These are phyloP conservation scores for Epicauta chinensis DNA, from an alignment of 1,140 invertebrate genomes.

Conservation along the genomic window DNA sequence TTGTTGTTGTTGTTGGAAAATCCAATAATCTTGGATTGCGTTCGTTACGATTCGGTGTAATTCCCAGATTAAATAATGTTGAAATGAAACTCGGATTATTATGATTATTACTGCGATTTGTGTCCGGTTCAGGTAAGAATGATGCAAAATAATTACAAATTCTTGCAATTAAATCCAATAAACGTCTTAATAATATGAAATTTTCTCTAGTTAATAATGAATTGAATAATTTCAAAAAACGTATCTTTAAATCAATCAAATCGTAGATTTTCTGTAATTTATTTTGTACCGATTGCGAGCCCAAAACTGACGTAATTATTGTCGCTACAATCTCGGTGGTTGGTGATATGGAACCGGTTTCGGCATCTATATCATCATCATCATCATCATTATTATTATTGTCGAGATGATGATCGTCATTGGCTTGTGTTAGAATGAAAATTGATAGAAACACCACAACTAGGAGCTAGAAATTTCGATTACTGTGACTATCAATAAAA, in stretches of 20 bases:
- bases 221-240: background rate
- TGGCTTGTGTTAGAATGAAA: background rate
- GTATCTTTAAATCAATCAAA: conserved; percentile 3
- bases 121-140: conserved; percentile 1
- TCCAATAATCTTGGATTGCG: no score
- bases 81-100: no score
- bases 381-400: background rate
- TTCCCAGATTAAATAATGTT: no score
- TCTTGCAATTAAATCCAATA: conserved; percentile 5
- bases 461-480: background rate
- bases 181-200: background rate
- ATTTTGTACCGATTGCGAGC: background rate
- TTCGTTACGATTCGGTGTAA: no score
- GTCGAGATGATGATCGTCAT: conserved; percentile 1
- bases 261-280: background rate
- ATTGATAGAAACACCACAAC: background rate
- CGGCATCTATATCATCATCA: background rate
- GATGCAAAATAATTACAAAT: background rate
- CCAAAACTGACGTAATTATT: background rate
- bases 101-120: background rate
- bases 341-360: background rate
- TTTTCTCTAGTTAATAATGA: background rate
- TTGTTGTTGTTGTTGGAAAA: no score
- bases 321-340: background rate
- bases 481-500: no score